Percentiles rank a stretch among this genome's conserved stretches.
These are phyloP conservation scores for Galaxea fascicularis DNA, from an alignment of 92 coral and sea anemone species.

Conservation along the genomic window DNA sequence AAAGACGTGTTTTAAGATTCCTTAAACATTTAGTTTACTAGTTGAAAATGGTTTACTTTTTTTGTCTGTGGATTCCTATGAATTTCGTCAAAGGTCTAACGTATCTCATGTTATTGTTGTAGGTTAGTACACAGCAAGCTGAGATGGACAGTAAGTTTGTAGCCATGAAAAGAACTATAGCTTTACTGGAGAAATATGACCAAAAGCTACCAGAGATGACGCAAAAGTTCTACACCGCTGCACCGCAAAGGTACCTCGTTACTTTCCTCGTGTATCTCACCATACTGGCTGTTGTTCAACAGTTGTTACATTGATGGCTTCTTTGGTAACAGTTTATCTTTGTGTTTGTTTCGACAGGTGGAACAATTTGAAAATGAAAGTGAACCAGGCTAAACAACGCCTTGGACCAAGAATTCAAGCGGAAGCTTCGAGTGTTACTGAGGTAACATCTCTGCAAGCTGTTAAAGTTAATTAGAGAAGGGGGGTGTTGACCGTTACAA, in stretches of 20 bases:
- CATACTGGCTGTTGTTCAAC: too few species aligned
- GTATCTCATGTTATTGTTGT: background rate
- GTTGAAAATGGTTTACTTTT: too few species aligned
- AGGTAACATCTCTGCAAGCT: conserved; percentile 50
- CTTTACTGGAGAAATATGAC: conserved; percentile 93
- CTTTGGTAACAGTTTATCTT: background rate
- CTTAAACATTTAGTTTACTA: too few species aligned
- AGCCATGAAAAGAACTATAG: conserved; percentile 97
- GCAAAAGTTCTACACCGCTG: conserved; percentile 95
- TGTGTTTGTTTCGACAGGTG: conserved; percentile 63
- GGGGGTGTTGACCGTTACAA: too few species aligned
- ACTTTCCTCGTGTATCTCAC: background rate
- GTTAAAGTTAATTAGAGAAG: too few species aligned
- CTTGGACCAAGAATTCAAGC: conserved; percentile 99
- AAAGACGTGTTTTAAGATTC: too few species aligned
- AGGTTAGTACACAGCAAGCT: conserved; percentile 99
- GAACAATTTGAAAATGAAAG: conserved; percentile 99
- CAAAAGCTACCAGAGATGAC: conserved; percentile 99
- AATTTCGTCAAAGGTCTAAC: background rate
- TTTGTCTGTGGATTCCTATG: too few species aligned
- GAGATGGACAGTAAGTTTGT: conserved; percentile 99
- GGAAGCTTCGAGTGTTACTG: conserved; percentile 87
- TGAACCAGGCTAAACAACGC: conserved; percentile 97
- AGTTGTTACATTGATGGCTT: background rate
- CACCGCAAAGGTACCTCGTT: conserved; percentile 87